Evolutionary conservation across 2,888 invertebrate species (phyloP), one percentile per base, ranked within the genome.

Genomic region (Eumerus sabulonum): DNA sequence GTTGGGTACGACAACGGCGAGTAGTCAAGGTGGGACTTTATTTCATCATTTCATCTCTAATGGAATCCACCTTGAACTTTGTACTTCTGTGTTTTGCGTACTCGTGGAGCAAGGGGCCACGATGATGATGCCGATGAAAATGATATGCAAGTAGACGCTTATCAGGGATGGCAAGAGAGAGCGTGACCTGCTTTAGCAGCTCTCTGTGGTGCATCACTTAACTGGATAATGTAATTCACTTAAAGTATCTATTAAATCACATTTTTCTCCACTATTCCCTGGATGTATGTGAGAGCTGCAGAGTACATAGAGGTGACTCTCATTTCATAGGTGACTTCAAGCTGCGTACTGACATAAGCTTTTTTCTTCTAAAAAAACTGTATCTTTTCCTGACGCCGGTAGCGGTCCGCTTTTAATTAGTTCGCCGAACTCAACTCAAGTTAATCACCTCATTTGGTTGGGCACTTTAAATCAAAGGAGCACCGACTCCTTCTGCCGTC

Each of bases 61-160:
- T 77, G 76, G 76, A 67, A 51, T 57, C 66, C 47, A 77, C 76
- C 76, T 77, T 77, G 76, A 77, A 72, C 74, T 68, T 42, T 74
- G 35, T 36, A 40, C 36, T 0, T 18, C 16, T 13, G 4, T 36
- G 5, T 36, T 3, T 11, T 14, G 9, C 11, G n/a, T 18, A 27
- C 27, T 7, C 27, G 27, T 7, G 7, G 3, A 4, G 27, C 27
- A 27, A 7, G 27, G 27, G 27, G 3, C 27, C 27, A 7, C 27
- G 27, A 27, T 7, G 27, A 27, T 27, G 27, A 27, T 27, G 27
- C 27, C 27, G 27, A 4, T 27, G 27, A 27, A 27, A 7, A 40
- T 57, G 19, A 19, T 19, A 38, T 19, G 13, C 19, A 42, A 42
- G 17, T 13, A 42, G n/a, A 19, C 9, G 19, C 50, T 50, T 50